Evolutionary conservation across 2,797 vertebrate species (phyloP).

Genomic region (Thalassophryne amazonica): DNA sequence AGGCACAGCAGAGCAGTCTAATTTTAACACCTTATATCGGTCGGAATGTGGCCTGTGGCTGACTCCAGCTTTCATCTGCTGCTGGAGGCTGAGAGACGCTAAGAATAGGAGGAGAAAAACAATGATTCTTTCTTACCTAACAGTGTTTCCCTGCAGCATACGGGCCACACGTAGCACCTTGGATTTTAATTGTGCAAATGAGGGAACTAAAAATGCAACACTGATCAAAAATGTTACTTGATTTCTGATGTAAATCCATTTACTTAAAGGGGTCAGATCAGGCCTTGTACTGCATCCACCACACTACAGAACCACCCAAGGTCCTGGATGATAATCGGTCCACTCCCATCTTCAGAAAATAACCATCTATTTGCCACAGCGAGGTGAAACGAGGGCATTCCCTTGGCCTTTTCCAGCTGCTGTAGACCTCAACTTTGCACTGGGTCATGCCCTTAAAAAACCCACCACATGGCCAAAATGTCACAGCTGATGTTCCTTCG

Average conservation of each 20-base stretch:
- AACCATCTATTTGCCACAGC: no score
- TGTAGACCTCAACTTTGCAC: no score
- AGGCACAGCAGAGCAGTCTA: conserved; percentile 66
- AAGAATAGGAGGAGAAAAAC: conserved; percentile 67
- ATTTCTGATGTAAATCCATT: neutral
- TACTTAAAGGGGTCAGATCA: no score
- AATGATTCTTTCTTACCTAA: conserved; percentile 54
- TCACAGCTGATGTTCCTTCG: no score
- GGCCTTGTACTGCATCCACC: no score
- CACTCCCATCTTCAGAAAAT: no score
- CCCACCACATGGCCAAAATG: no score
- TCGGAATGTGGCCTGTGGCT: conserved; percentile 70
- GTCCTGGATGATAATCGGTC: no score
- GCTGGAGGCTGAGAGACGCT: conserved; percentile 41
- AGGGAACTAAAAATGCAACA: conserved; percentile 8
- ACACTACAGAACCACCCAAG: no score
- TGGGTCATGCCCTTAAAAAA: no score
- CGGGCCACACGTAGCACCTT: neutral
- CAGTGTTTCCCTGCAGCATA: conserved; percentile 20
- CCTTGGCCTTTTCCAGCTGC: no score
- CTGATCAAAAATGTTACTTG: conserved; percentile 18
- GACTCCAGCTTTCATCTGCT: conserved; percentile 61
- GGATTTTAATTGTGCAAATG: conserved; percentile 1
- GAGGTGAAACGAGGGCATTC: no score
- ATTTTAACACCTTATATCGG: conserved; percentile 77